Evolutionary conservation across 2,113 vertebrate genomes (phyloP).

Genomic region (Indri indri): DNA sequence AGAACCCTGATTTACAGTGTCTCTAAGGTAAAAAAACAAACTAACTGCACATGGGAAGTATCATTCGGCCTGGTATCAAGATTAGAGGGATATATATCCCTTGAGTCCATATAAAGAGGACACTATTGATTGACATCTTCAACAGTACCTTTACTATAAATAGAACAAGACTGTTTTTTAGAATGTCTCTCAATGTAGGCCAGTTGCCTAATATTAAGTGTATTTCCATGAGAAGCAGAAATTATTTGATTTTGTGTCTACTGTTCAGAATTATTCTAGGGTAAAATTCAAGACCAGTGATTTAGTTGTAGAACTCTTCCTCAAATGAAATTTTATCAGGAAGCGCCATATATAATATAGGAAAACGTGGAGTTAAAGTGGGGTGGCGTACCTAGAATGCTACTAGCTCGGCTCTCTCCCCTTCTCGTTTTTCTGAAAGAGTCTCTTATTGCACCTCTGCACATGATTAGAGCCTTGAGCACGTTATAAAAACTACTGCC

Average conservation of each 20-base stretch:
- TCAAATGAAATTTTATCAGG: not conserved
- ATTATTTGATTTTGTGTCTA: not conserved
- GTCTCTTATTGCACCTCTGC: not conserved
- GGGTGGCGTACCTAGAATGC: not conserved
- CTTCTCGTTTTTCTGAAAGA: not conserved
- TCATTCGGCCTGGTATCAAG: conserved; percentile 16
- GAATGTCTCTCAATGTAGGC: not conserved
- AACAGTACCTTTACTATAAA: conserved; percentile 38
- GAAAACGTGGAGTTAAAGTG: not conserved
- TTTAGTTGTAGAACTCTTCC: not conserved
- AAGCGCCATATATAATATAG: not conserved
- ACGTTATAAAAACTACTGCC: not conserved
- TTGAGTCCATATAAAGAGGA: conserved; percentile 49
- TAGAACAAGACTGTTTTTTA: not conserved
- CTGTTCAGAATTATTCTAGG: not conserved
- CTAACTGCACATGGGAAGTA: not conserved
- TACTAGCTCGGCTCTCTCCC: not conserved
- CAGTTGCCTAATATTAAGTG: not conserved
- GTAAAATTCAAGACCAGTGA: not conserved
- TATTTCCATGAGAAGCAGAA: not conserved
- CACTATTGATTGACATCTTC: conserved; percentile 26
- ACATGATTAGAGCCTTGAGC: not conserved
- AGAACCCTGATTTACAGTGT: conserved; percentile 4
- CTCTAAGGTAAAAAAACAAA: conserved; percentile 41
- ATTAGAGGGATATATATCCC: conserved; percentile 19